These are phyloP conservation scores for Epizoanthus stellaris DNA, from an alignment of 92 coral and sea anemone species.

Conservation along the genomic window DNA sequence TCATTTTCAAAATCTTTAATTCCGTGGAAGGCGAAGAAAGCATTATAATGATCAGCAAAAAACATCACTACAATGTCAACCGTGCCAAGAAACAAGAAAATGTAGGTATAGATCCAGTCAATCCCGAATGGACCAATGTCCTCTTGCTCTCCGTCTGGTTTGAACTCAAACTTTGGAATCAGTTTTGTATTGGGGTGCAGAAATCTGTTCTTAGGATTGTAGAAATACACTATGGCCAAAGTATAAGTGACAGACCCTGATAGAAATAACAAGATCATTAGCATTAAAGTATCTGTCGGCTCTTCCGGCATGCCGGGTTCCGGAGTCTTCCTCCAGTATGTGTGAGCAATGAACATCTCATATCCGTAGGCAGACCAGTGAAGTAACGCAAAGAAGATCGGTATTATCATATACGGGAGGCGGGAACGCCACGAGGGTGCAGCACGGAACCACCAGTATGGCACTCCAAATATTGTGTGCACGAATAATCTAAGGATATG, in stretches of 20 bases:
- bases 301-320: constrained; percentile 5
- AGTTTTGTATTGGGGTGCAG: constrained; percentile 36
- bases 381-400: constrained; percentile 16
- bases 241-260: constrained; percentile 62
- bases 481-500: constrained; percentile 36
- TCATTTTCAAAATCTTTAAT: constrained; percentile 44
- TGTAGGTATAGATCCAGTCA: constrained; percentile 62
- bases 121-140: constrained; percentile 26
- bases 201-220: constrained; percentile 49
- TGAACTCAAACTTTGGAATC: constrained; percentile 55
- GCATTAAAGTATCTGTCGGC: constrained; percentile 53
- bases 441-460: constrained; percentile 43
- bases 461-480: constrained; percentile 47
- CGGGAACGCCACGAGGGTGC: constrained; percentile 3
- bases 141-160: constrained; percentile 58
- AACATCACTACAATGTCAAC: constrained; percentile 38
- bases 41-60: constrained; percentile 34
- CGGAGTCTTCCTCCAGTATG: constrained; percentile 38
- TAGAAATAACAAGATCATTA: constrained; percentile 45
- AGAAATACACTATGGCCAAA: constrained; percentile 54
- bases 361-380: constrained; percentile 59
- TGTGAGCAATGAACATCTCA: constrained; percentile 47
- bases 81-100: constrained; percentile 52
- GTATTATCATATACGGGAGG: background rate
- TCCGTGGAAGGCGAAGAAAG: constrained; percentile 59